These are phyloP conservation scores for Hypsopygia costalis DNA, from an alignment of 2,888 invertebrate genomes.

Conservation along the genomic window DNA sequence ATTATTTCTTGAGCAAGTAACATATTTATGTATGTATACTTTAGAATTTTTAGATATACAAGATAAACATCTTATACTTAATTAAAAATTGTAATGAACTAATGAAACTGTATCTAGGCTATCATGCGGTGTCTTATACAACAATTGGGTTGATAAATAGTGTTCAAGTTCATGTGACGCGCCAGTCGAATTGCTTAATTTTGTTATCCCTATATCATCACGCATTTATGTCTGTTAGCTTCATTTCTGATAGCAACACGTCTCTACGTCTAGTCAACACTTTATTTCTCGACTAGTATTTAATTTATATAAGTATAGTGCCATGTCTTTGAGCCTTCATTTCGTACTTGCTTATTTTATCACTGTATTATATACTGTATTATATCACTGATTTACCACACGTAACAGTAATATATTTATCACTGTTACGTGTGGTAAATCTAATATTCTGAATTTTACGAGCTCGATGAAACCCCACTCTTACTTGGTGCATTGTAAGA, in stretches of 20 bases:
- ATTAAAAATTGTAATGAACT: not conserved
- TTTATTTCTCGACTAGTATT: not conserved
- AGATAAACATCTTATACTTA: not conserved
- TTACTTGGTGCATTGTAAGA: no score
- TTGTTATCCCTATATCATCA: not conserved
- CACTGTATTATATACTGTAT: no score
- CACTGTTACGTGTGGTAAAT: no score
- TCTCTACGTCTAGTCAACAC: not conserved
- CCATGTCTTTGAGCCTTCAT: not conserved
- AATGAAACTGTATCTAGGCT: not conserved
- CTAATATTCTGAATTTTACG: no score
- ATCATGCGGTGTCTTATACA: conserved; percentile 1
- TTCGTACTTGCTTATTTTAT: not conserved
- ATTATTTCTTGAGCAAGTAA: not conserved
- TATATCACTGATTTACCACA: no score
- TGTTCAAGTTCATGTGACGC: not conserved
- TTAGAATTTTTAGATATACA: not conserved
- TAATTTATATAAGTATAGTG: not conserved
- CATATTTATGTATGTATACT: not conserved
- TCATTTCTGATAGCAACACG: not conserved
- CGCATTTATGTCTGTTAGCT: not conserved
- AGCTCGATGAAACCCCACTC: no score
- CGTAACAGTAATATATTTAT: no score
- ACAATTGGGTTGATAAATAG: no score
- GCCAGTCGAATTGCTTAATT: not conserved